Percentiles rank a stretch among this genome's conserved stretches.
These are phyloP conservation scores for Probosciger aterrimus DNA, from an alignment of 2,113 vertebrate genomes.

Conservation along the genomic window DNA sequence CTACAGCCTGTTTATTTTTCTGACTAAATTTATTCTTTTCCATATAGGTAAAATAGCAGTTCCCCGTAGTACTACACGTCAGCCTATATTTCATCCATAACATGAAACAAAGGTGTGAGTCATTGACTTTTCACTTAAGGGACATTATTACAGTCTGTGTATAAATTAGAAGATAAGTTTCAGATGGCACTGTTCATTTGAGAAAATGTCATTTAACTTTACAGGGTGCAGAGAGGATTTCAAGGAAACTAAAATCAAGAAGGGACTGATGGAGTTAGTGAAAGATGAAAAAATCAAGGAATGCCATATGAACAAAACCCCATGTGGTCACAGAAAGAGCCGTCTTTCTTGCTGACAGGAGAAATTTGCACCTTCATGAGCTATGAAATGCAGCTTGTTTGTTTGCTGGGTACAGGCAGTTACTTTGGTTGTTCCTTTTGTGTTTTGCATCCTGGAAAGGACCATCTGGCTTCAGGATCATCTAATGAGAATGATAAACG, in stretches of 20 bases:
- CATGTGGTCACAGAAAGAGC: background rate
- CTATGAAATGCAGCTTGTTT: background rate
- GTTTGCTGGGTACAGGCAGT: background rate
- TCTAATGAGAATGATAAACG: background rate
- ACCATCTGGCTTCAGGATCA: background rate
- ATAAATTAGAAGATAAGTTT: background rate
- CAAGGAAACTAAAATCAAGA: background rate
- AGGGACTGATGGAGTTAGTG: background rate
- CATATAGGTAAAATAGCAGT: background rate
- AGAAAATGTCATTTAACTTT: background rate
- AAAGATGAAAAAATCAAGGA: background rate
- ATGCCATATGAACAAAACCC: background rate
- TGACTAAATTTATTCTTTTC: background rate
- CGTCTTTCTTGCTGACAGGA: background rate
- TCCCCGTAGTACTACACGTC: fast-evolving
- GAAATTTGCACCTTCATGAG: background rate
- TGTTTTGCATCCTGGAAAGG: background rate
- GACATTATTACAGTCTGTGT: background rate
- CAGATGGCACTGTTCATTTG: background rate
- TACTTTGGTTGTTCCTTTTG: background rate
- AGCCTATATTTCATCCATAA: background rate
- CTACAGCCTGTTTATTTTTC: background rate
- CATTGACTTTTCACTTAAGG: background rate
- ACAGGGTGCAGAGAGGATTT: background rate
- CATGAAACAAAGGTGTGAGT: background rate